Base-by-base conservation (phyloP, 2,888 invertebrate species). In the Clostera curtula region DNA sequence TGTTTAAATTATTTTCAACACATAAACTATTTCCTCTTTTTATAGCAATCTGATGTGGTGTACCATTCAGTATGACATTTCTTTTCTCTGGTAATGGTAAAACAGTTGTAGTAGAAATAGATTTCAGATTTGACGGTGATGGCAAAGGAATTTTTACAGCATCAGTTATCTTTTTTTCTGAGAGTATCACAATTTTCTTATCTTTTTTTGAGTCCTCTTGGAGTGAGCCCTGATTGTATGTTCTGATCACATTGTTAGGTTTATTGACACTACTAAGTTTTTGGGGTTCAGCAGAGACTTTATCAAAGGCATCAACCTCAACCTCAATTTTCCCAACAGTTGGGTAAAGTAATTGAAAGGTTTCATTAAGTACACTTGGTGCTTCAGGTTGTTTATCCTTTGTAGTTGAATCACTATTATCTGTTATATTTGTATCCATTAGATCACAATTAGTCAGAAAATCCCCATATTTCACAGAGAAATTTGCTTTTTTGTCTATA, bases 401-500 rank as follows among this genome's bases (percentile, higher is more conserved):
- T n/a, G n/a, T n/a, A n/a, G n/a, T n/a, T n/a, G n/a, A n/a, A 32
- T 47, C 45, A 23, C 34, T 36, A 25, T 42, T 37, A 33, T 43
- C 37, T 27, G 39, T 19, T 25, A 27, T 29, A 15, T 43, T 48
- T 12, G 44, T 33, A 26, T 62, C 66, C 37, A 54, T 51, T 22
- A 57, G 30, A 17, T 75, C 73, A 36, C 56, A 52, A 40, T 75
- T 80, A 12, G 66, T 69, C 40, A 82, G 54, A 46, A 76, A 83
- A 47, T 83, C 71, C 24, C 58, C 66, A 66, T 82, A 83, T 41
- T 72, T 77, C 1, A 76, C 43, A 8, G 71, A 67, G 31, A 60
- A 68, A 32, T 67, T 72, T 0, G 70, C 69, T 43, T 61, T 69
- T 35, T 71, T 80, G 24, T 75, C 72, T 37, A 50, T 51, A 22